Conservation (phyloP, 2,888 invertebrate species). For the Himalopsyche anomala region DNA sequence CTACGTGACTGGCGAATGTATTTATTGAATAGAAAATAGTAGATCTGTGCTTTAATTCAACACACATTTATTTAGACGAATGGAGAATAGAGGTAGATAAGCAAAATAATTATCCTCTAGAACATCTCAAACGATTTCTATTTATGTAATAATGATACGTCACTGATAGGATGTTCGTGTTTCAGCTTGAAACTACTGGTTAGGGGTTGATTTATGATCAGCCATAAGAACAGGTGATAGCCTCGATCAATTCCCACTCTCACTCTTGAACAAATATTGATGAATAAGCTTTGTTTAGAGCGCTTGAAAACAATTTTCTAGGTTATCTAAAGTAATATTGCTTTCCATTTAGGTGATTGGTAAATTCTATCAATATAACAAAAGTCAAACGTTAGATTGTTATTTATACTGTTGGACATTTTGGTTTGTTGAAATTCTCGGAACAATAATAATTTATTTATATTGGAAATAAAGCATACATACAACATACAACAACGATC, state of each 20-base stretch:
- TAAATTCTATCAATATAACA: neutral
- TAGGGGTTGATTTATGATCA: slow-evolving; percentile 10
- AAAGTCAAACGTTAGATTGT: neutral
- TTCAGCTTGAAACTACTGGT: neutral
- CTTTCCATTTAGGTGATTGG: slow-evolving; percentile 9
- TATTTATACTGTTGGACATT: no score
- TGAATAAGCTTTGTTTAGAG: slow-evolving; percentile 3
- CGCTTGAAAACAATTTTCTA: slow-evolving; percentile 13
- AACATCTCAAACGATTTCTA: no score
- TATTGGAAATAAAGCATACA: no score
- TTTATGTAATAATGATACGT: neutral
- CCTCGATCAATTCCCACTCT: slow-evolving; percentile 25
- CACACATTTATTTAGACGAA: no score
- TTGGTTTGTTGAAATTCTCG: no score
- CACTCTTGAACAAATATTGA: slow-evolving; percentile 13
- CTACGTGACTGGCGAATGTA: no score
- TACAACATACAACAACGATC: no score
- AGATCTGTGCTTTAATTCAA: no score
- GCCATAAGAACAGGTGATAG: slow-evolving; percentile 16
- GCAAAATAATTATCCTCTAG: no score
- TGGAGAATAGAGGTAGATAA: no score
- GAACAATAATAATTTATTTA: no score
- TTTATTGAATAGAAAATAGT: no score
- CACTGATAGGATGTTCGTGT: neutral
- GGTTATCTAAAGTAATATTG: neutral